Base-by-base conservation (phyloP, 1,140 invertebrate genomes). In the Muscidifurax raptorellus region DNA sequence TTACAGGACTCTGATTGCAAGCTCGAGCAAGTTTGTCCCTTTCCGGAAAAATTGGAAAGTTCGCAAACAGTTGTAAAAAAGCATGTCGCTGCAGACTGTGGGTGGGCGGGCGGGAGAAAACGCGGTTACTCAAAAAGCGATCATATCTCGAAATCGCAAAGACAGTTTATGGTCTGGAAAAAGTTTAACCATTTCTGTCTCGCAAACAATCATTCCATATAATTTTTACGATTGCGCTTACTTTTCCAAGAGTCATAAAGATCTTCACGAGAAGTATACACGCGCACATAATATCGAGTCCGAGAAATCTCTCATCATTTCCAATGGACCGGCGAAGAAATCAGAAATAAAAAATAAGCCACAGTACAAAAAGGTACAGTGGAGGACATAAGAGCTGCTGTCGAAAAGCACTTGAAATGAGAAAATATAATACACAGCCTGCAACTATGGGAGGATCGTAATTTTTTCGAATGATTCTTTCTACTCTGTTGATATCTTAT, bases 151-250 rank as follows among this genome's bases (percentile, higher is more conserved):
- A 80, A 71, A 30, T 71, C 28, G 30, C 52, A 66, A 66, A 3
- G 66, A 22, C 25, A 44, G 13, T 80, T 80, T 80, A 80, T 47
- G 66, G 22, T 67, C 66, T 64, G 32, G 78, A 79, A 79, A 77
- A 80, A 80, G 64, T 80, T 80, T 69, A 80, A 71, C 78, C 78
- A 80, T 80, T 80, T 69, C 78, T 80, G 64, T 47, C 78, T 67
- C 32, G 64, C 78, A 80, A 80, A 80, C 78, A 80, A 80, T 80
- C 78, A 80, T 80, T 80, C 25, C 78, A 69, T 80, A 80, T 79
- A 79, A 79, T 79, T 80, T 80, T 80, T 80, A 80, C 78, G 66
- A 80, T 47, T 32, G 78, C 71, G 22, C 66, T 69, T 80, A 69
- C n/a, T 71, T 80, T 71, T 36, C 13, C 2, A 36, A 71, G 36